phyloP scores from a whole-genome alignment of 2,797 vertebrate species.

The Miichthys miiuy region DNA sequence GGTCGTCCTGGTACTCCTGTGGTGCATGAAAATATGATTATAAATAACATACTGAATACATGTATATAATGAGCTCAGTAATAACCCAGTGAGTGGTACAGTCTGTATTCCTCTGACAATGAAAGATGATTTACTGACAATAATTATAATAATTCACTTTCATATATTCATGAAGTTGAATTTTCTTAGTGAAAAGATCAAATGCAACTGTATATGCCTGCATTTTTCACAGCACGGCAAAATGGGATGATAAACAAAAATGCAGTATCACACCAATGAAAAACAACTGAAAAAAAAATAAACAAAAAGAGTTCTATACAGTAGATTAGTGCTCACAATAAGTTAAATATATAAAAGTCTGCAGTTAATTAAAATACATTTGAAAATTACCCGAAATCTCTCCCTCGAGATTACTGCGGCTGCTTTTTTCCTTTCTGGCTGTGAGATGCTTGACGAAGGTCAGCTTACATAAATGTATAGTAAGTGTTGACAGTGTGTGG shows the following conservation, averaged over 20 bases:
- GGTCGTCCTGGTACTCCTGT: conserved; percentile 95
- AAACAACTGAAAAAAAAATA: neutral
- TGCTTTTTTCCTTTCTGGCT: neutral
- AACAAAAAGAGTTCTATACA: neutral
- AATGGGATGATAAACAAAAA: neutral
- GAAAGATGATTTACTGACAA: neutral
- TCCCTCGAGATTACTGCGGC: neutral
- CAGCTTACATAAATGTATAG: conserved; percentile 8
- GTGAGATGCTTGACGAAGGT: neutral
- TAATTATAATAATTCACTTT: conserved; percentile 7
- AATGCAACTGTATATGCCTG: neutral
- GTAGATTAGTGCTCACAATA: neutral
- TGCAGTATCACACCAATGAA: neutral
- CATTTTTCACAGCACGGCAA: neutral
- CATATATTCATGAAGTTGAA: neutral
- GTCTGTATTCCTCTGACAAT: neutral
- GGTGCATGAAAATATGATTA: conserved; percentile 34
- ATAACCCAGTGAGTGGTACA: neutral
- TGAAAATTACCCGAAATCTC: neutral
- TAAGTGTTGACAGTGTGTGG: conserved; percentile 19
- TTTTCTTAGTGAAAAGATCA: neutral
- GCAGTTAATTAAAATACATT: neutral
- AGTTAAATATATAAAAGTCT: neutral
- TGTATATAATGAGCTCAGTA: neutral
- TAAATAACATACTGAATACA: conserved; percentile 14